phyloP scores from a whole-genome alignment of 2,888 invertebrate genomes.

The Ischnura elegans region DNA sequence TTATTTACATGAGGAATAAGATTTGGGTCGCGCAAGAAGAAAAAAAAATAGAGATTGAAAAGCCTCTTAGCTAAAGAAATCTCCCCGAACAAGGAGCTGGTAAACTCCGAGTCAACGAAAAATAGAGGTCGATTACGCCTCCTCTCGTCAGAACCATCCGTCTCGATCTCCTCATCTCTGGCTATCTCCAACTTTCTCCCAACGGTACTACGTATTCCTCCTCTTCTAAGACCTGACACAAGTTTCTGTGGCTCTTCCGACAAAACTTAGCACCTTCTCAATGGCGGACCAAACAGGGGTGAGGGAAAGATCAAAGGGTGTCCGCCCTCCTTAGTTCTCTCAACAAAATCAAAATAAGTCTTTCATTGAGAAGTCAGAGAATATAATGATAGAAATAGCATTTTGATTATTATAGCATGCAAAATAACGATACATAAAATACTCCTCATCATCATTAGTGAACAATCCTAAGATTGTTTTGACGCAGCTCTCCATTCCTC shows the following conservation, averaged over 20 bases:
- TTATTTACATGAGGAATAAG: not conserved
- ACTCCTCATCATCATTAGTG: too few species aligned
- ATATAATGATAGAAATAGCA: too few species aligned
- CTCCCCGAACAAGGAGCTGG: not conserved
- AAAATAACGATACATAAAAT: too few species aligned
- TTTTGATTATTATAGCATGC: too few species aligned
- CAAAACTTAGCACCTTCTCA: not conserved
- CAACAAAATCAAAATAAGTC: too few species aligned
- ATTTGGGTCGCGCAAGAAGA: not conserved
- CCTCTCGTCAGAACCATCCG: not conserved
- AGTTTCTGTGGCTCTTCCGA: not conserved
- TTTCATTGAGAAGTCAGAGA: too few species aligned
- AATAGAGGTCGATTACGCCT: not conserved
- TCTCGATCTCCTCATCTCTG: not conserved
- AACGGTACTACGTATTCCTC: not conserved
- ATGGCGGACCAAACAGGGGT: too few species aligned
- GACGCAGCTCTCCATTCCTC: too few species aligned
- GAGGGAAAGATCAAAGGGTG: too few species aligned
- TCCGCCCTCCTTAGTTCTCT: too few species aligned
- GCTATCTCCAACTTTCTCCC: not conserved
- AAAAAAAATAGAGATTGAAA: not conserved
- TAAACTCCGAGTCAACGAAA: not conserved
- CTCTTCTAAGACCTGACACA: not conserved
- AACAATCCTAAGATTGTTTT: too few species aligned
- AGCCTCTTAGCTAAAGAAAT: not conserved